Percentiles rank a stretch among this genome's conserved stretches.
Evolutionary conservation across 1,140 invertebrate species (phyloP).

Genomic region (Sminthurides bifidus): DNA sequence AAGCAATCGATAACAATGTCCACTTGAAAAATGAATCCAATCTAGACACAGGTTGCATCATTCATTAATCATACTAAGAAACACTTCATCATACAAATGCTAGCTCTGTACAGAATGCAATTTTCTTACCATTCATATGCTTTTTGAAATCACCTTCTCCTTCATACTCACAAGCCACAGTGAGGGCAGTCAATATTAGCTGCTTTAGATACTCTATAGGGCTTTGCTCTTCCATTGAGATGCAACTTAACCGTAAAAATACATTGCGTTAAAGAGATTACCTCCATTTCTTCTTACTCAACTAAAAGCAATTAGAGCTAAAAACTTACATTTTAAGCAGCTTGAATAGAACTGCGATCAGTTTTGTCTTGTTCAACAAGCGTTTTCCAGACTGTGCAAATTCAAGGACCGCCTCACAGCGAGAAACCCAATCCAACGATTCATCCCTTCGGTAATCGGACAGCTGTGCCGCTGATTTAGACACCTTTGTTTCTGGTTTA

Average conservation of each 20-base stretch:
- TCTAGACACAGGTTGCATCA: neutral
- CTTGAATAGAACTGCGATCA: slow-evolving; percentile 64
- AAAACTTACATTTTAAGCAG: slow-evolving; percentile 52
- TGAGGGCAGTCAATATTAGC: slow-evolving; percentile 61
- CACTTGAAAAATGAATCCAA: slow-evolving; percentile 47
- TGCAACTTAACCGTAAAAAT: slow-evolving; percentile 41
- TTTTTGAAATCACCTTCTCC: slow-evolving; percentile 39
- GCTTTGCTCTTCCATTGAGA: slow-evolving; percentile 66
- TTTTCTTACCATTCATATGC: slow-evolving; percentile 34
- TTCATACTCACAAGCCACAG: slow-evolving; percentile 52
- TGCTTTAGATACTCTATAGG: slow-evolving; percentile 84
- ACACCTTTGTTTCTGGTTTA: slow-evolving; percentile 10
- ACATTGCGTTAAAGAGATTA: neutral
- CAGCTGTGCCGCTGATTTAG: slow-evolving; percentile 1
- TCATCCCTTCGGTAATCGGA: neutral
- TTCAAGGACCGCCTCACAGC: slow-evolving; percentile 65
- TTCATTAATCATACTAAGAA: neutral
- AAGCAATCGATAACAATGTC: slow-evolving; percentile 76
- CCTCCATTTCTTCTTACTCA: neutral
- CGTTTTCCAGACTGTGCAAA: slow-evolving; percentile 71
- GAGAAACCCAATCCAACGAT: slow-evolving; percentile 48
- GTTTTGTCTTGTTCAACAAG: slow-evolving; percentile 48
- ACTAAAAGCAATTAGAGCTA: neutral
- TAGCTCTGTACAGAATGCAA: slow-evolving; percentile 19
- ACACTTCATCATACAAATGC: neutral